These are phyloP conservation scores for Microchirus variegatus DNA, from an alignment of 2,797 vertebrate genomes.

Conservation along the genomic window DNA sequence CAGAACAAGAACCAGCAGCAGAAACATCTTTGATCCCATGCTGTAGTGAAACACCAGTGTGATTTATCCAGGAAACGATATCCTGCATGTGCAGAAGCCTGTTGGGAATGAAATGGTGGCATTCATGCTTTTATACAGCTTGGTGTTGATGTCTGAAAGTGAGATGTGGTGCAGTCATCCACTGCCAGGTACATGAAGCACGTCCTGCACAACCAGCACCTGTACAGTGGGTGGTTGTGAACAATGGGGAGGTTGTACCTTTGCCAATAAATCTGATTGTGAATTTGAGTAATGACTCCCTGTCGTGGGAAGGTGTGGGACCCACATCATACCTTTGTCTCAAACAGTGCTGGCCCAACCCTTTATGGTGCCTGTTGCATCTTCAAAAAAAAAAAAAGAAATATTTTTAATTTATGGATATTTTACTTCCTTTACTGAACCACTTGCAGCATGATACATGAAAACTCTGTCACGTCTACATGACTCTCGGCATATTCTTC, in stretches of 20 bases:
- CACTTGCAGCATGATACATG: too few species aligned
- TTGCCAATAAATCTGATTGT: slow-evolving; percentile 25
- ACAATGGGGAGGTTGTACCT: background rate
- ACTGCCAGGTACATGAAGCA: slow-evolving; percentile 20
- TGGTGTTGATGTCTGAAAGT: slow-evolving; percentile 40
- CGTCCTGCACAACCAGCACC: slow-evolving; percentile 8
- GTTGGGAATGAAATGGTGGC: slow-evolving; percentile 6
- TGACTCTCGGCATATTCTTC: too few species aligned
- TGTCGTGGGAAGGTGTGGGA: slow-evolving; percentile 1
- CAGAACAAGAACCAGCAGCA: slow-evolving; percentile 43
- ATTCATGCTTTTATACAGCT: slow-evolving; percentile 51
- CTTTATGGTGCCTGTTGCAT: too few species aligned
- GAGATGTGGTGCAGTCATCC: slow-evolving; percentile 24
- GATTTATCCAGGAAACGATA: slow-evolving; percentile 1
- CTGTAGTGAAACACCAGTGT: background rate
- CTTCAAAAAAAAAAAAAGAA: too few species aligned
- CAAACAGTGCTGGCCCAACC: too few species aligned
- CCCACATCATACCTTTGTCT: slow-evolving; percentile 2
- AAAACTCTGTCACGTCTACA: too few species aligned
- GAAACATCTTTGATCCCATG: slow-evolving; percentile 55
- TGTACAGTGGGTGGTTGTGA: slow-evolving; percentile 9
- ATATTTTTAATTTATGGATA: too few species aligned
- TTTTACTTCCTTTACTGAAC: too few species aligned
- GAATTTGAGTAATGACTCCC: slow-evolving; percentile 15
- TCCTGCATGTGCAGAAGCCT: background rate